Evolutionary conservation across 23 tunicate genomes (phyloP), one percentile per base, ranked within the genome.

Genomic region (Corella eumyota): DNA sequence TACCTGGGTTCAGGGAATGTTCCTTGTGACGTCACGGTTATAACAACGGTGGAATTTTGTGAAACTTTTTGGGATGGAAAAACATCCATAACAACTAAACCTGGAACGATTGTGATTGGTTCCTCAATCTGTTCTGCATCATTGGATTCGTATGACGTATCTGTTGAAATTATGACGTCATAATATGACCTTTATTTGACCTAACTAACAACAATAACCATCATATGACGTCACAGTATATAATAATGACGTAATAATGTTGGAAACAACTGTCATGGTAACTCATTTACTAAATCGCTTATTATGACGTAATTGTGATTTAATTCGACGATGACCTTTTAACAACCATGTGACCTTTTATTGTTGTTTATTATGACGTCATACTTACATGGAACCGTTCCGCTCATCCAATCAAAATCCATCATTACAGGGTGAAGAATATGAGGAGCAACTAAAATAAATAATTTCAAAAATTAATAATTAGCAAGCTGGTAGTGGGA

Each of bases 1-100:
- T 74, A 83, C 93, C 76, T 83, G 25, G 93, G 93, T 35, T 68
- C 72, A 11, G 93, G 93, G 48, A 83, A 83, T n/a, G 62, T 69
- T 40, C 82, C 93, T 30, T 60, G 37, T 2, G 83, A 74, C 13
- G 93, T 47, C 29, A 70, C 73, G 9, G 70, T 20, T 2, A 74
- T 53, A 6, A 51, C 36, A 2, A 83, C 77, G 1, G 93, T 45
- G 5, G 77, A 31, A 47, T 83, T 83, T 34, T 36, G 38, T 25
- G 33, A 58, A 1, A 83, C 68, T 35, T 25, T 31, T 20, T 35
- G 50, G 4, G 77, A 55, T 0, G 93, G 93, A 44, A 25, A 25
- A 19, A 73, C 77, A 0, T n/a, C n/a, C 64, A 83, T 69, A 11
- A 49, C 30, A 3, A 83, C 83, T 28, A 69, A 54, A 22, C 93